Evolutionary conservation across 2,888 invertebrate genomes (phyloP).

Genomic region (Cryptosula pallasiana): DNA sequence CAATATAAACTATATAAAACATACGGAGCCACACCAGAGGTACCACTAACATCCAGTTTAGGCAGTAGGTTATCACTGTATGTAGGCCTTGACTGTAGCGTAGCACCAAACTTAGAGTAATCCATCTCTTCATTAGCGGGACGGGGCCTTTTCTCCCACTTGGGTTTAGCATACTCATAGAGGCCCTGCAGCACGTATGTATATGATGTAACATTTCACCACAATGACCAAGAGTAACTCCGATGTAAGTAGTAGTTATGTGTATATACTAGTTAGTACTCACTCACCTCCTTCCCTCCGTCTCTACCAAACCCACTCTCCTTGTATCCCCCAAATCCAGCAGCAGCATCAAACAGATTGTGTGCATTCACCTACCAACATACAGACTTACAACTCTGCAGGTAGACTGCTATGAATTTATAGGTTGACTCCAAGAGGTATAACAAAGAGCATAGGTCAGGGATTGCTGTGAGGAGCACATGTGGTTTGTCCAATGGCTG

Average conservation of each 20-base stretch:
- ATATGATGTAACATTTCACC: too few species aligned
- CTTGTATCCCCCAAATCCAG: conserved; percentile 56
- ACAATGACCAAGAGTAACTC: too few species aligned
- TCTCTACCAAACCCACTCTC: conserved; percentile 58
- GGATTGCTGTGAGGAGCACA: too few species aligned
- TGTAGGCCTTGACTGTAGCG: conserved; percentile 16
- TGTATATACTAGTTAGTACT: too few species aligned
- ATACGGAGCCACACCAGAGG: neutral
- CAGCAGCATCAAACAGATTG: conserved; percentile 57
- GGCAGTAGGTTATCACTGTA: conserved; percentile 13
- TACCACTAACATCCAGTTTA: neutral
- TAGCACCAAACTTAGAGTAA: conserved; percentile 24
- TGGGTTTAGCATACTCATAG: conserved; percentile 47
- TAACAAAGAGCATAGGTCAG: too few species aligned
- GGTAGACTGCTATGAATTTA: too few species aligned
- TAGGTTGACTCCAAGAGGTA: too few species aligned
- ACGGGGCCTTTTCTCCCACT: conserved; percentile 39
- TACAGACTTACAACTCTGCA: too few species aligned
- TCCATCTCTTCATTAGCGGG: conserved; percentile 31
- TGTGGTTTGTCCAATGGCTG: too few species aligned
- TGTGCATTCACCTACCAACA: conserved; percentile 55
- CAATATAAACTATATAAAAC: too few species aligned
- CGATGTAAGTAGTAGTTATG: too few species aligned
- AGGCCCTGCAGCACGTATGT: conserved; percentile 45
- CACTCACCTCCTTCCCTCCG: conserved; percentile 55